These are phyloP conservation scores for Hydriomena furcata DNA, from an alignment of 2,888 invertebrate species.

Conservation along the genomic window DNA sequence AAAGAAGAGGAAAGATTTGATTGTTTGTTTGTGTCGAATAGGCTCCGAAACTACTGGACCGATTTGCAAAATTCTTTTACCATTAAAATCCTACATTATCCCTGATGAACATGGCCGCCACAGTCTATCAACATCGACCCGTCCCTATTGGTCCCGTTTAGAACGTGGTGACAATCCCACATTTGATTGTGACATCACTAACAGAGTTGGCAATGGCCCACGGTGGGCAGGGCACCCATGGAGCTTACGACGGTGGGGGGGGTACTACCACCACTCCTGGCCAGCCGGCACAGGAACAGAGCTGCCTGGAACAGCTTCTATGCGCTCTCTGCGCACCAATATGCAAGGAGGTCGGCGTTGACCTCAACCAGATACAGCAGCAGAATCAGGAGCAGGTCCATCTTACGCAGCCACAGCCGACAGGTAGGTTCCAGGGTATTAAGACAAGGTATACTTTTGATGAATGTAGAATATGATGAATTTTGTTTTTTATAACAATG, in stretches of 20 bases:
- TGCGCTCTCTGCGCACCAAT: slow-evolving; percentile 76
- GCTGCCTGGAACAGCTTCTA: slow-evolving; percentile 73
- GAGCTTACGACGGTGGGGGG: slow-evolving; percentile 62
- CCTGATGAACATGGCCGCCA: too few species aligned
- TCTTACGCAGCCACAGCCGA: slow-evolving; percentile 64
- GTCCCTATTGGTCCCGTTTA: not conserved
- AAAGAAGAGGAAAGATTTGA: too few species aligned
- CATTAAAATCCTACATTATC: too few species aligned
- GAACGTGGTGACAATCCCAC: not conserved
- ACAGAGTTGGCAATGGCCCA: slow-evolving; percentile 72
- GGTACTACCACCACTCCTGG: slow-evolving; percentile 5
- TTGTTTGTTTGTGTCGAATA: too few species aligned
- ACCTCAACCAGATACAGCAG: slow-evolving; percentile 61
- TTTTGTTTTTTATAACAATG: too few species aligned
- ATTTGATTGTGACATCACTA: not conserved
- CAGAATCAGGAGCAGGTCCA: slow-evolving; percentile 62
- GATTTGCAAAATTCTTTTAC: too few species aligned
- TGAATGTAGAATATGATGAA: too few species aligned
- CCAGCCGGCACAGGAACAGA: slow-evolving; percentile 47
- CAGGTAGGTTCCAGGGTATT: slow-evolving; percentile 48
- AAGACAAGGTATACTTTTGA: too few species aligned
- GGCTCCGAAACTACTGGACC: too few species aligned
- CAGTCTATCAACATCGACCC: too few species aligned
- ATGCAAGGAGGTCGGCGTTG: slow-evolving; percentile 78
- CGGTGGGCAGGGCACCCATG: slow-evolving; percentile 60